Conservation (phyloP, 92 coral and sea anemone genomes). For the Nematostella vectensis region DNA sequence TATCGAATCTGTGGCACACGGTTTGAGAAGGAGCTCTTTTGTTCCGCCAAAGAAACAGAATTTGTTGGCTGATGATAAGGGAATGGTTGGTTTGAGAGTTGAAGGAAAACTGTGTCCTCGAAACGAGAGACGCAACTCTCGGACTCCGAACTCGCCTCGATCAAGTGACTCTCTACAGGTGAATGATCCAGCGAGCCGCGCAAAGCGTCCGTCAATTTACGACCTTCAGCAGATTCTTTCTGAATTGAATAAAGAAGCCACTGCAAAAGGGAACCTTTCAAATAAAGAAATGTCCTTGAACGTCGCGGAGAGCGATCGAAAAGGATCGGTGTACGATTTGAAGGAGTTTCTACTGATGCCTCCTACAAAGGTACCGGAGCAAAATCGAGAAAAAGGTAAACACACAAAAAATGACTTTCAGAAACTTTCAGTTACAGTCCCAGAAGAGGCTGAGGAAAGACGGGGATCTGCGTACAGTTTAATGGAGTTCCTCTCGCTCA, state of each 20-base stretch:
- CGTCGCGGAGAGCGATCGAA: background rate
- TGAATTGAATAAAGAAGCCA: constrained; percentile 36
- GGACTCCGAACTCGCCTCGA: constrained; percentile 17
- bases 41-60: constrained; percentile 30
- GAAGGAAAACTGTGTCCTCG: constrained; percentile 59
- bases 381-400: background rate
- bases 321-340: constrained; percentile 61
- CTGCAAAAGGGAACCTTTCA: background rate
- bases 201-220: constrained; percentile 51
- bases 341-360: constrained; percentile 41
- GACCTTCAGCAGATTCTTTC: constrained; percentile 61
- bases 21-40: constrained; percentile 12
- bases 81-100: constrained; percentile 19
- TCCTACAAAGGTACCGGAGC: constrained; percentile 8
- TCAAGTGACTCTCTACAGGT: constrained; percentile 1
- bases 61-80: constrained; percentile 11
- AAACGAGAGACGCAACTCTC: constrained; percentile 17
- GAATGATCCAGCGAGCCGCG: constrained; percentile 4
- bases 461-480: constrained; percentile 60
- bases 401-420: background rate
- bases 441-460: constrained; percentile 21
- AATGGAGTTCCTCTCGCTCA: constrained; percentile 54
- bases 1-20: constrained; percentile 11
- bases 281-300: constrained; percentile 4
- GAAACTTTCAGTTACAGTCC: constrained; percentile 8